These are phyloP conservation scores for Leucoptera coffeella DNA, from an alignment of 2,888 invertebrate species.

Conservation along the genomic window DNA sequence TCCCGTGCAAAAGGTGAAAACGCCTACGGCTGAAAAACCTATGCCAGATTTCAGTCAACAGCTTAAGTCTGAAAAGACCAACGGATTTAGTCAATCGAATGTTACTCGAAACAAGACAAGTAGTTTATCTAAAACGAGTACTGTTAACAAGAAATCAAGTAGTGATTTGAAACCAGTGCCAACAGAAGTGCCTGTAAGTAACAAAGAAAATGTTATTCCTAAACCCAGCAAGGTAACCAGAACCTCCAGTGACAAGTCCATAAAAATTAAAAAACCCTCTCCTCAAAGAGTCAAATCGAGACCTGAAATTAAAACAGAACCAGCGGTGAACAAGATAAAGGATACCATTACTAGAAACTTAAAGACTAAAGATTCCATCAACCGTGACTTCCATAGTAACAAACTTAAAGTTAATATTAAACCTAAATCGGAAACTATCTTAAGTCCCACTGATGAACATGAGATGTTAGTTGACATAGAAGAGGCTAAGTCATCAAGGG, in stretches of 20 bases:
- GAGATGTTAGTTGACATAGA: constrained; percentile 64
- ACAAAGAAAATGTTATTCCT: constrained; percentile 22
- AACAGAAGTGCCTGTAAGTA: constrained; percentile 23
- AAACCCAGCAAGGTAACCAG: constrained; percentile 45
- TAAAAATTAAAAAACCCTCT: constrained; percentile 36
- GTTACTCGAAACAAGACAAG: too few relatives aligned
- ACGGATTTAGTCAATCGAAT: too few relatives aligned
- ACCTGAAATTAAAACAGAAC: constrained; percentile 41
- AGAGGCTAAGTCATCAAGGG: constrained; percentile 68
- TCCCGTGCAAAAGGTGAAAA: too few relatives aligned
- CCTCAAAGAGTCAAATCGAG: constrained; percentile 41
- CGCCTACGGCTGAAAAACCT: too few relatives aligned
- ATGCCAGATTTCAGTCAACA: too few relatives aligned
- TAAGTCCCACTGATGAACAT: constrained; percentile 43
- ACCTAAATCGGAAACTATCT: constrained; percentile 42
- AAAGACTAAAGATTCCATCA: constrained; percentile 20
- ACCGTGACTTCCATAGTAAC: constrained; percentile 13
- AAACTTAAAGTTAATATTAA: constrained; percentile 10
- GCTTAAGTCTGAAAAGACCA: too few relatives aligned
- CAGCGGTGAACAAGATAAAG: constrained; percentile 18
- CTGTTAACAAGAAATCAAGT: too few relatives aligned
- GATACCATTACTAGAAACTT: constrained; percentile 12
- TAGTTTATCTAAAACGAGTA: too few relatives aligned
- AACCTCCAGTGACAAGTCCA: constrained; percentile 52
- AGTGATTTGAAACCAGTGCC: too few relatives aligned